Percentiles rank a stretch among this genome's conserved stretches.
Conservation (phyloP, 2,797 vertebrate species). For the Microcaecilia unicolor region DNA sequence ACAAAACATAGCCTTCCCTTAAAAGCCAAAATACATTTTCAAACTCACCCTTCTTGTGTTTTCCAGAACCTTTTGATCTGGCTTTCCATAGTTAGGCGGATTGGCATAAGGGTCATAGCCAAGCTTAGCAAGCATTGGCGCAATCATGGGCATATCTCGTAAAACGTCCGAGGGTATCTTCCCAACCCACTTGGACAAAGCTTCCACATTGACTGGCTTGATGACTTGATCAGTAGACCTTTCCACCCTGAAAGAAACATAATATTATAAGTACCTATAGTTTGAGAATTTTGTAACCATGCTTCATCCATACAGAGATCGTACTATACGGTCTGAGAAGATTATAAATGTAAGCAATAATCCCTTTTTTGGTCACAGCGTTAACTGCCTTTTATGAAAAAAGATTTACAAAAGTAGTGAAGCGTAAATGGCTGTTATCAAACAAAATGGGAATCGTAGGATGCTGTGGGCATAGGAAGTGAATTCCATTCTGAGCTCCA, state of each 20-base stretch:
- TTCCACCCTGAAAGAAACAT: slow-evolving; percentile 73
- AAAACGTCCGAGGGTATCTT: slow-evolving; percentile 89
- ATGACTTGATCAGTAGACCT: slow-evolving; percentile 95
- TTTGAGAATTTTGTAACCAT: no score
- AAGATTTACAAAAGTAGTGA: no score
- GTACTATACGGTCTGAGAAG: no score
- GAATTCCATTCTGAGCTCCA: no score
- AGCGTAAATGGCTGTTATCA: no score
- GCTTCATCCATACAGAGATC: no score
- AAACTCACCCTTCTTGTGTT: slow-evolving; percentile 89
- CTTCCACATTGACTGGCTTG: slow-evolving; percentile 92
- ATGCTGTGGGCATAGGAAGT: no score
- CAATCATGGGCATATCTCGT: slow-evolving; percentile 85
- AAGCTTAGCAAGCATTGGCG: slow-evolving; percentile 88
- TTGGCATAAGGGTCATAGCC: slow-evolving; percentile 93
- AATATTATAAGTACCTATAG: no score
- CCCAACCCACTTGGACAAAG: slow-evolving; percentile 94
- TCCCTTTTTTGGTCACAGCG: no score
- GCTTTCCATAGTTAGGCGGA: slow-evolving; percentile 87
- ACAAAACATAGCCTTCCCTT: neutral
- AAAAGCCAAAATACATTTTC: neutral
- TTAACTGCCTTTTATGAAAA: no score
- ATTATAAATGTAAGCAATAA: no score
- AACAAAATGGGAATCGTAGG: no score
- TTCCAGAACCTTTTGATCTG: slow-evolving; percentile 86